Base-by-base conservation (phyloP, 2,113 vertebrate species). In the Chloroceryle aenea region DNA sequence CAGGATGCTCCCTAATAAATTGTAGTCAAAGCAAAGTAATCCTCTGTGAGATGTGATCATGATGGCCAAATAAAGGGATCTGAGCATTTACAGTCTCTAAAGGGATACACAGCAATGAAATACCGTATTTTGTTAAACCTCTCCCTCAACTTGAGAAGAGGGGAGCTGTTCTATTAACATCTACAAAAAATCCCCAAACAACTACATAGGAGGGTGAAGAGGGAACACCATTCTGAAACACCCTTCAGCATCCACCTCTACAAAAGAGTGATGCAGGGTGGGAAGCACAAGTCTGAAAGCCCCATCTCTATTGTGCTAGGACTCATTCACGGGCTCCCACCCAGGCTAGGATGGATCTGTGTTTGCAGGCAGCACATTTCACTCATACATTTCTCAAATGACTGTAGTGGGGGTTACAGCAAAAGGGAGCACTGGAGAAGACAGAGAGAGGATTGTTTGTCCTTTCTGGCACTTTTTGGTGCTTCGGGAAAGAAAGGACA, bases 211-310 rank as follows among this genome's bases (percentile, higher is more conserved):
- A 25, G 2, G 6, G 4, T 19, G 42, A 74, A 59, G 30, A 88
- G 10, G 22, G 47, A 85, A 69, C 2, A 1, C 6, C 25, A 12
- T 16, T 23, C 47, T 43, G 56, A 42, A 85, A 6, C 23, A 20
- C 40, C 26, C 6, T 62, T 48, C 13, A 34, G 3, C 23, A 43
- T 53, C 67, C 25, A 29, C 4, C 25, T 47, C 21, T 34, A 61
- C 9, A 6, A 25, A 5, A 8, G 1, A 0, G 8, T 0, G 2
- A 69, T 1, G 1, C 11, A 36, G 38, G 13, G 26, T 25, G 36
- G 43, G 14, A 68, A 89, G 8, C 7, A 71, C n/a, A 69, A 16
- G 42, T 12, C 30, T 43, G 18, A n/a, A 8, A 34, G 26, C 14
- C 13, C 23, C 34, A 21, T 25, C 34, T 48, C 36, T 36, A 9